phyloP scores from a whole-genome alignment of 2,888 invertebrate genomes.

The Invenusta paracnida region DNA sequence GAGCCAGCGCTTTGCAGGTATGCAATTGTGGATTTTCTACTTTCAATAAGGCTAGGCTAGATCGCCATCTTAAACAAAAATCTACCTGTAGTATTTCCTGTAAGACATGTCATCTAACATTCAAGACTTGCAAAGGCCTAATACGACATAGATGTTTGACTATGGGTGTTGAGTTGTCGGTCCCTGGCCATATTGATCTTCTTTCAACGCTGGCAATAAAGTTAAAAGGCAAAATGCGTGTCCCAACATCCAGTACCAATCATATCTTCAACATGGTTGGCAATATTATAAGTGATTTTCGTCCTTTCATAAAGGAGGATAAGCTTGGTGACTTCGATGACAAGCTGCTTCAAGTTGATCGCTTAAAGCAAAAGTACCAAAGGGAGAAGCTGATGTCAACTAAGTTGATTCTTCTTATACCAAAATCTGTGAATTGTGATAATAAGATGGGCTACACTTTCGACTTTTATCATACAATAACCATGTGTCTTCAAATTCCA shows the following conservation, averaged over 20 bases:
- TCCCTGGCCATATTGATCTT: neutral
- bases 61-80: neutral
- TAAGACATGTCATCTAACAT: neutral
- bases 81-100: neutral
- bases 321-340: neutral
- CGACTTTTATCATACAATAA: neutral
- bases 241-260: neutral
- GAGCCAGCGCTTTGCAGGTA: neutral
- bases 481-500: neutral
- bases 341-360: neutral
- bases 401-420: neutral
- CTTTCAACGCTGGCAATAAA: conserved; percentile 14
- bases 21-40: neutral
- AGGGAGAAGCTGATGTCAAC: neutral
- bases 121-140: neutral
- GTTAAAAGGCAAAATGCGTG: neutral
- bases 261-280: neutral
- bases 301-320: neutral
- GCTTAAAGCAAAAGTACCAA: neutral
- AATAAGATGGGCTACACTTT: neutral
- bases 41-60: neutral
- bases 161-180: neutral
- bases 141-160: neutral
- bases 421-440: neutral
- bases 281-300: neutral